Evolutionary conservation across 2,888 invertebrate genomes (phyloP), one percentile per base, ranked within the genome.

Genomic region (Nezara viridula): DNA sequence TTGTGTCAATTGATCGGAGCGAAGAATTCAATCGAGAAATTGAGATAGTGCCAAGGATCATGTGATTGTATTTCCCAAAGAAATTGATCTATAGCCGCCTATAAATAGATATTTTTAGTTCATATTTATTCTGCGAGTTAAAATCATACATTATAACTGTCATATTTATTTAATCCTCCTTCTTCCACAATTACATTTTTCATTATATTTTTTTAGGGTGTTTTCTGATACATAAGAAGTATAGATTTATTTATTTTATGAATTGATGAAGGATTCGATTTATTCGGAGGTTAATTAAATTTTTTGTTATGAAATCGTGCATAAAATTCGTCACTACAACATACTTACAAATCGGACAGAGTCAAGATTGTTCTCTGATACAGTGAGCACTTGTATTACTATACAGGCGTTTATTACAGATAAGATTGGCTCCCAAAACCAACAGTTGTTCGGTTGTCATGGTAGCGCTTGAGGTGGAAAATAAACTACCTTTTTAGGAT

Each of bases 381-480:
- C 19, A 73, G 66, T 73, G 4, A 60, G 60, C 60, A 60, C 2
- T 37, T 37, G 16, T n/a, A n/a, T 37, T 4, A 60, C 0, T 73
- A 19, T 2, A 73, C 6, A 73, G 10, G 10, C 19, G 0, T 73
- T 73, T 37, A 60, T n/a, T 60, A 4, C n/a, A n/a, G n/a, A n/a
- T 27, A 19, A 73, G 19, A 19, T 37, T 19, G 37, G 27, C 0
- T 19, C 27, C 7, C 1, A 14, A 60, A 0, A 7, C 9, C 7
- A 37, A 32, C 66, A 73, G 66, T 37, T 44, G 81, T 81, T 44
- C n/a, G 24, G 81, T 81, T 81, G 81, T 24, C 81, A 81, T 81
- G 81, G 81, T 81, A 81, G n/a, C 81, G 44, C 21, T 81, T 44
- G 44, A 44, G 9, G 81, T 12, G 24, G n/a, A 81, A 24, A 0